Evolutionary conservation across 1,140 invertebrate species (phyloP).

Genomic region (Pollicipes pollicipes): DNA sequence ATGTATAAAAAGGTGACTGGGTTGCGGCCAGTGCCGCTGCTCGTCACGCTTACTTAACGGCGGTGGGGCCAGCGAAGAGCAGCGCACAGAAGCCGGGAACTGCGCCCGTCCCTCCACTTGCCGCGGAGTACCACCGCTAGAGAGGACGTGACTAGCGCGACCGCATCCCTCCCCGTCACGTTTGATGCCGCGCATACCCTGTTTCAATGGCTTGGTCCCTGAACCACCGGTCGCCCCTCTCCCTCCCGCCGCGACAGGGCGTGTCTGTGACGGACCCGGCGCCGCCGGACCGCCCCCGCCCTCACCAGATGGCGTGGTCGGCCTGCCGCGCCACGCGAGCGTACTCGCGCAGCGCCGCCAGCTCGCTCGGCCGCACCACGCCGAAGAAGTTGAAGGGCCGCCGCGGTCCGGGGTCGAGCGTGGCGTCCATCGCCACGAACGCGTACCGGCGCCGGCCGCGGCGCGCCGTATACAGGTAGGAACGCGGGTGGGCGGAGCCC

Average conservation of each 20-base stretch:
- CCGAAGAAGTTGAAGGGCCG: constrained; percentile 88
- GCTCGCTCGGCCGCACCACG: constrained; percentile 40
- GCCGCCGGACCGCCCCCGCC: not conserved
- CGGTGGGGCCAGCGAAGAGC: too few relatives aligned
- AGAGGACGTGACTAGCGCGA: too few relatives aligned
- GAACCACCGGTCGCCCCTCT: too few relatives aligned
- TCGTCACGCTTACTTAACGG: too few relatives aligned
- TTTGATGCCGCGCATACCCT: not conserved
- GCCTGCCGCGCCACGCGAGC: constrained; percentile 25
- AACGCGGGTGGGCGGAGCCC: constrained; percentile 45
- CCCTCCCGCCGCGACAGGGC: too few relatives aligned
- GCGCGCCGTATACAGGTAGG: constrained; percentile 51
- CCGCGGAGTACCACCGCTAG: too few relatives aligned
- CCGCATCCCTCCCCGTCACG: too few relatives aligned
- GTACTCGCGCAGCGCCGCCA: constrained; percentile 33
- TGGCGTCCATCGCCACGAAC: constrained; percentile 77
- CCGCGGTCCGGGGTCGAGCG: constrained; percentile 60
- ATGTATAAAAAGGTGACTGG: too few relatives aligned
- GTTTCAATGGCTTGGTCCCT: not conserved
- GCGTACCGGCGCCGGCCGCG: constrained; percentile 39
- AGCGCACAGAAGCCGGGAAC: too few relatives aligned
- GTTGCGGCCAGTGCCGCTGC: too few relatives aligned
- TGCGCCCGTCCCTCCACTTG: too few relatives aligned
- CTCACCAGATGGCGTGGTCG: constrained; percentile 4
- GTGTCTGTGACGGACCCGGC: too few relatives aligned